Conservation (phyloP, 92 coral and sea anemone species). For the Umimayanthus kanabou region DNA sequence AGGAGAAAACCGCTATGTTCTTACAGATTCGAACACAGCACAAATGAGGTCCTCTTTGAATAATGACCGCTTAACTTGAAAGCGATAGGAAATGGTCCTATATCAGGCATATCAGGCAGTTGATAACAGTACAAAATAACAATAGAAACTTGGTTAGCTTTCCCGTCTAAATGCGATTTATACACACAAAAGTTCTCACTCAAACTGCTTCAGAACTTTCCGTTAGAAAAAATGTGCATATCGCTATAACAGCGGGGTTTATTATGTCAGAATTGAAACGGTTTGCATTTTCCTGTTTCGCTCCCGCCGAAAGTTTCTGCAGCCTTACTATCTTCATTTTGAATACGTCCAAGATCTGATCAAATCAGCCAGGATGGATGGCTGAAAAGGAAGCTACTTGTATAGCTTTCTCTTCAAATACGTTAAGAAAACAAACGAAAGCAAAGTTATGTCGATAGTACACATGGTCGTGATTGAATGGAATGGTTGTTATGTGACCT, state of each 20-base stretch:
- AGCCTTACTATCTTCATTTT: neutral
- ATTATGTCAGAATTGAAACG: neutral
- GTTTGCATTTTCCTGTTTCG: neutral
- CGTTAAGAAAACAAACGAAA: conserved; percentile 20
- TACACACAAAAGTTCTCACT: neutral
- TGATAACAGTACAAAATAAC: neutral
- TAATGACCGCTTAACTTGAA: neutral
- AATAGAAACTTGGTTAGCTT: neutral
- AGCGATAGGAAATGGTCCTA: neutral
- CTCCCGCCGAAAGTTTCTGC: neutral
- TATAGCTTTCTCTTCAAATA: neutral
- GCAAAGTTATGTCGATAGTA: conserved; percentile 3
- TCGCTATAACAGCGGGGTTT: neutral
- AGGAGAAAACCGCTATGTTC: neutral
- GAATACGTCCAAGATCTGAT: neutral
- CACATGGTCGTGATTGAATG: neutral
- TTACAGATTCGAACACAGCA: neutral
- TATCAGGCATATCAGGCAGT: neutral
- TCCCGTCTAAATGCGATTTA: neutral
- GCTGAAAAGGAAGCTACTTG: neutral
- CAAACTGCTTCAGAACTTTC: neutral
- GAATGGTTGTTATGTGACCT: conserved; percentile 8
- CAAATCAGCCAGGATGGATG: neutral
- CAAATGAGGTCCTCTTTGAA: neutral
- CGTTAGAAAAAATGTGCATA: neutral